Evolutionary conservation across 2,113 vertebrate species (phyloP).

Genomic region (Thamnophis sirtalis): DNA sequence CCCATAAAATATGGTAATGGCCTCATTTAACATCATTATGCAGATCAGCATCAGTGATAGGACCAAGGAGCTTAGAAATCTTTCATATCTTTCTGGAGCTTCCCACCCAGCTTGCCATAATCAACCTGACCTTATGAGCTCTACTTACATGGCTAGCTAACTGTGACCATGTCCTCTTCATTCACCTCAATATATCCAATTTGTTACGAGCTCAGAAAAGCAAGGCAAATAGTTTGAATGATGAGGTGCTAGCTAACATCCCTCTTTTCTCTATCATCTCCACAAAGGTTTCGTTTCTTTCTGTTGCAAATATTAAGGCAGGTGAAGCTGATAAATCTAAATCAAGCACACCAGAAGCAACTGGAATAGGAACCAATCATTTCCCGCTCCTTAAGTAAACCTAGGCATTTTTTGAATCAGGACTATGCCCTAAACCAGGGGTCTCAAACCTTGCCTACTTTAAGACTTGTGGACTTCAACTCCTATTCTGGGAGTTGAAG

Average conservation of each 20-base stretch:
- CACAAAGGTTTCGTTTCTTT: background rate
- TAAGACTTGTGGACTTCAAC: no score
- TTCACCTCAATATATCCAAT: background rate
- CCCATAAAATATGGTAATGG: conserved; percentile 57
- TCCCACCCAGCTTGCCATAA: conserved; percentile 15
- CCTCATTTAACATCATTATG: conserved; percentile 53
- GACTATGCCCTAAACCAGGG: background rate
- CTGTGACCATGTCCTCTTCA: background rate
- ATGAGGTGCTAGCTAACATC: background rate
- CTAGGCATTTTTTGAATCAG: background rate
- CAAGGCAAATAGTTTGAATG: background rate
- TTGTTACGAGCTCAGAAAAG: background rate
- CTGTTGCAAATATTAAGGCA: background rate
- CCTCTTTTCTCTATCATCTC: background rate
- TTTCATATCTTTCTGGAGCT: conserved; percentile 38
- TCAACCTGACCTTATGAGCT: background rate
- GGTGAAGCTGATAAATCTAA: background rate
- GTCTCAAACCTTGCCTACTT: no score
- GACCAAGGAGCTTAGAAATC: conserved; percentile 41
- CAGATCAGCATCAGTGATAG: conserved; percentile 42
- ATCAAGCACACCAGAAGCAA: background rate
- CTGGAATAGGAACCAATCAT: background rate
- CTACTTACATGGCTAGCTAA: background rate
- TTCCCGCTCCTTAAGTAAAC: background rate
- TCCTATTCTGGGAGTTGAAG: no score